phyloP scores from a whole-genome alignment of 2,888 invertebrate species.

The Drosophila paucipuncta region DNA sequence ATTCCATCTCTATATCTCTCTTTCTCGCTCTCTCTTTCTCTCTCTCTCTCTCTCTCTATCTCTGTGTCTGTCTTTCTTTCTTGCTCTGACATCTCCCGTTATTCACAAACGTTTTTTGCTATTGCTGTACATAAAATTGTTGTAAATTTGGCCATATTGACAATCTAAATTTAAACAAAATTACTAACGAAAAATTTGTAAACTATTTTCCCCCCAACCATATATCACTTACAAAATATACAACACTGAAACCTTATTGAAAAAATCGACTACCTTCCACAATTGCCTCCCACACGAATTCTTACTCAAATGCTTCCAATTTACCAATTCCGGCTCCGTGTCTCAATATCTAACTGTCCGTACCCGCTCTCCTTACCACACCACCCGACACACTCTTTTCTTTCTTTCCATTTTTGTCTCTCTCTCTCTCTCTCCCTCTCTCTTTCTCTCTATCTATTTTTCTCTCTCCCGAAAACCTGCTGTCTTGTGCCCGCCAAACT shows the following conservation, averaged over 20 bases:
- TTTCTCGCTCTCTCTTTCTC: slow-evolving; percentile 1
- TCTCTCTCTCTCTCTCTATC: slow-evolving; percentile 4
- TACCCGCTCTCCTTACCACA: slow-evolving; percentile 23
- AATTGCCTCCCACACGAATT: slow-evolving; percentile 34
- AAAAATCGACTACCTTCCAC: slow-evolving; percentile 15
- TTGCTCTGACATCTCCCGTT: neutral
- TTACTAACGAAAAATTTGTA: slow-evolving; percentile 73
- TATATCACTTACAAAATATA: slow-evolving; percentile 9
- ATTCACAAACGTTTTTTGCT: slow-evolving; percentile 17
- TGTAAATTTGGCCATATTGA: slow-evolving; percentile 62
- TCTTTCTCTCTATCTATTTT: slow-evolving; percentile 32
- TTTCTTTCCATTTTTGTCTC: slow-evolving; percentile 13
- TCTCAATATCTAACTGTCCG: slow-evolving; percentile 7
- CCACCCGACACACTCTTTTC: slow-evolving; percentile 26
- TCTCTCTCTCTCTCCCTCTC: slow-evolving; percentile 29
- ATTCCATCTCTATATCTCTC: slow-evolving; percentile 4
- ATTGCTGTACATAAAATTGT: slow-evolving; percentile 39
- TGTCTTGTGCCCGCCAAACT: slow-evolving; percentile 52
- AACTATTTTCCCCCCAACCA: slow-evolving; percentile 52
- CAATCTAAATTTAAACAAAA: slow-evolving; percentile 51
- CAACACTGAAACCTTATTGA: slow-evolving; percentile 23
- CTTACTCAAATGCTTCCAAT: slow-evolving; percentile 27
- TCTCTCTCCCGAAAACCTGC: slow-evolving; percentile 24
- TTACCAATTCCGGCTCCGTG: slow-evolving; percentile 34
- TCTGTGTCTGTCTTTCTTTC: neutral